Conservation (phyloP, 1,140 invertebrate genomes). For the Kradibia gibbosae region DNA sequence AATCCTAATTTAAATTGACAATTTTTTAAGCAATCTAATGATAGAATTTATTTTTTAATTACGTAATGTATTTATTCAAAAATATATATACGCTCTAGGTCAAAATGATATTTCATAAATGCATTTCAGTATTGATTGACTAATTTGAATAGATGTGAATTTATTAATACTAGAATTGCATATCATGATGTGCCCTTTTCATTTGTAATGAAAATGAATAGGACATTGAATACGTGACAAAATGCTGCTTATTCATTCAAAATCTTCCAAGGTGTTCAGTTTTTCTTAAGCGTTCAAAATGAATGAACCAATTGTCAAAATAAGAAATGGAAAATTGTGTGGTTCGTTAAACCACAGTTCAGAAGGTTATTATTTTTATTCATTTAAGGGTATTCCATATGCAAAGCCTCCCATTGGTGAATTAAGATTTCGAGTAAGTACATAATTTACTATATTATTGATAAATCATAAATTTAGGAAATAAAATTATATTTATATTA, state of each 20-base stretch:
- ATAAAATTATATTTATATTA: background rate
- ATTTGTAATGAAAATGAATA: background rate
- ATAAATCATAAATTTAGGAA: background rate
- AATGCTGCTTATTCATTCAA: background rate
- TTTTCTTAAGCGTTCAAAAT: slow-evolving; percentile 1
- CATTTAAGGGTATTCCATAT: slow-evolving; percentile 56
- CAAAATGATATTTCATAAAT: too few relatives aligned
- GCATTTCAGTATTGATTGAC: too few relatives aligned
- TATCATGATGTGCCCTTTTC: slow-evolving; percentile 11
- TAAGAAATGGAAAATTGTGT: slow-evolving; percentile 24
- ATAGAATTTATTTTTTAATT: background rate
- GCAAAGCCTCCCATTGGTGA: slow-evolving; percentile 53
- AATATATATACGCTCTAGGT: too few relatives aligned
- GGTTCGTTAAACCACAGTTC: slow-evolving; percentile 11
- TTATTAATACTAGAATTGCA: background rate
- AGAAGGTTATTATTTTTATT: slow-evolving; percentile 49
- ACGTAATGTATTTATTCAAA: background rate
- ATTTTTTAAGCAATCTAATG: background rate
- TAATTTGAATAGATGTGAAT: slow-evolving; percentile 9
- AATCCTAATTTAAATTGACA: background rate
- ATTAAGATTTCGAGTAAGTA: slow-evolving; percentile 53
- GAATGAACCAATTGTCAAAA: slow-evolving; percentile 42
- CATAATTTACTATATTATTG: background rate
- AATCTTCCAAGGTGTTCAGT: slow-evolving; percentile 14
- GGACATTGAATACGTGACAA: background rate